These are phyloP conservation scores for Pemphredon lugubris DNA, from an alignment of 2,888 invertebrate species.

Conservation along the genomic window DNA sequence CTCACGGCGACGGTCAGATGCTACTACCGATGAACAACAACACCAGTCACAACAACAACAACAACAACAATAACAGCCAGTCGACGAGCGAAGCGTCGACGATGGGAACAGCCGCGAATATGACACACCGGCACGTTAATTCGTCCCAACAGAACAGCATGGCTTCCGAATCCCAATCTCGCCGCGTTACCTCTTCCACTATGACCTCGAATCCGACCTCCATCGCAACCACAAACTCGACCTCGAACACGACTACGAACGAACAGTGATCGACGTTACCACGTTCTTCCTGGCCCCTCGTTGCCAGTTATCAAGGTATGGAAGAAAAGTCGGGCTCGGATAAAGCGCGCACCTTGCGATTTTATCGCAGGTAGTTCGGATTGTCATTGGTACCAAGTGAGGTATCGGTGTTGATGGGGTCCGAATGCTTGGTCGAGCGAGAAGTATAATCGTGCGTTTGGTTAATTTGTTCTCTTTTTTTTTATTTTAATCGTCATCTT, in stretches of 20 bases:
- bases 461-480: no score
- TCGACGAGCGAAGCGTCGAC: constrained; percentile 25
- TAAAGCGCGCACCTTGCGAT: not conserved
- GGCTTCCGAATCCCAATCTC: constrained; percentile 52
- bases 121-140: constrained; percentile 60
- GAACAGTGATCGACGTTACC: constrained; percentile 69
- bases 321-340: constrained; percentile 47
- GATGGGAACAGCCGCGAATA: constrained; percentile 37
- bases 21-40: constrained; percentile 75
- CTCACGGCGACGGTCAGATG: constrained; percentile 78
- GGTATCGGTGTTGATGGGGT: no score
- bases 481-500: no score
- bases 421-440: no score
- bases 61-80: no score
- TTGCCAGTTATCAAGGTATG: constrained; percentile 75
- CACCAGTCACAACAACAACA: constrained; percentile 64
- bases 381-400: no score
- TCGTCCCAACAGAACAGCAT: constrained; percentile 58
- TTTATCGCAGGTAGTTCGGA: no score
- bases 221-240: constrained; percentile 70
- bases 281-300: constrained; percentile 71
- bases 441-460: no score
- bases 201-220: constrained; percentile 59
- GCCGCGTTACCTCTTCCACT: constrained; percentile 48
- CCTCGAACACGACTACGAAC: constrained; percentile 39